These are phyloP conservation scores for Andrena trimmerana DNA, from an alignment of 2,888 invertebrate genomes.

Conservation along the genomic window DNA sequence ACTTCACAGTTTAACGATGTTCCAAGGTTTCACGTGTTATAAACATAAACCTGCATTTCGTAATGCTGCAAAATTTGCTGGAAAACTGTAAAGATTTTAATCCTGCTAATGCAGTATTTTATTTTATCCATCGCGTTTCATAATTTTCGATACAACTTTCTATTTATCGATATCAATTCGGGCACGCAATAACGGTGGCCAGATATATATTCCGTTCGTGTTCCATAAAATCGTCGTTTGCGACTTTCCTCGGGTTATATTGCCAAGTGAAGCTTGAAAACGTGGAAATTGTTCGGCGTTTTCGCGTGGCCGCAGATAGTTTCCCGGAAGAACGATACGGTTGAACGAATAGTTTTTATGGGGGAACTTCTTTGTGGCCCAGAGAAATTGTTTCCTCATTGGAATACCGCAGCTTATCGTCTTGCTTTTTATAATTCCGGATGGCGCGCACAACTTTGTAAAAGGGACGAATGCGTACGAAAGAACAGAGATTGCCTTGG, in stretches of 20 bases:
- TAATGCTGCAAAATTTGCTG: not conserved
- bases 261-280: constrained; percentile 1
- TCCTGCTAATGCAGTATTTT: not conserved
- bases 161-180: constrained; percentile 3
- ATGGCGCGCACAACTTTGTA: not conserved
- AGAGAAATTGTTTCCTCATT: constrained; percentile 14
- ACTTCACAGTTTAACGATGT: not conserved
- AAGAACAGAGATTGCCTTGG: not conserved
- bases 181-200: not conserved
- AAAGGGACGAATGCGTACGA: not conserved
- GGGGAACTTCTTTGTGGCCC: not conserved
- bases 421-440: constrained; percentile 1
- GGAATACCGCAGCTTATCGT: constrained; percentile 8
- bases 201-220: not conserved
- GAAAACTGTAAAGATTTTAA: not conserved
- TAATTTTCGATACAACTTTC: not conserved
- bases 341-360: constrained; percentile 13
- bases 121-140: not conserved
- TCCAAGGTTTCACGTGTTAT: not conserved
- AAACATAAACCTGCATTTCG: not conserved
- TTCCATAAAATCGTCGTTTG: constrained; percentile 1
- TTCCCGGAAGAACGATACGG: not conserved
- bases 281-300: not conserved
- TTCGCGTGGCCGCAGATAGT: not conserved
- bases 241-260: not conserved